These are phyloP conservation scores for Struthio camelus DNA, from an alignment of 2,113 vertebrate species.

Conservation along the genomic window DNA sequence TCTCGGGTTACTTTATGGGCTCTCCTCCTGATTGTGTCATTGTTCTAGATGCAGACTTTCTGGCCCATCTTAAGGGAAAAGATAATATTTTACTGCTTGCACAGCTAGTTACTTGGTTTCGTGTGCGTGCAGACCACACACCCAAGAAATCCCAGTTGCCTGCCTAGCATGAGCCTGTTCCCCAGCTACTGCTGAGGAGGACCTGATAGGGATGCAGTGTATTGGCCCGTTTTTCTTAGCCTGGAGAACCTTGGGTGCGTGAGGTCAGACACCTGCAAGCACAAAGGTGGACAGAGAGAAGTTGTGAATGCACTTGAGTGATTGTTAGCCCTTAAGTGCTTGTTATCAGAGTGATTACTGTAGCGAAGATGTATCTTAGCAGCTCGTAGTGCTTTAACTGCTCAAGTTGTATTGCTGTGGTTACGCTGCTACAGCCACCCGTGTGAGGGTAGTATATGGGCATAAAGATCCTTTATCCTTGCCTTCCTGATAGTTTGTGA, in stretches of 20 bases:
- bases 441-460: no score
- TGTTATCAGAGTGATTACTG: not conserved
- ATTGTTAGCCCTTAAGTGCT: fast-evolving
- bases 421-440: not conserved
- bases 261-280: not conserved
- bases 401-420: not conserved
- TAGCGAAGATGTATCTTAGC: not conserved
- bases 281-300: not conserved
- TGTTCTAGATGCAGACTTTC: not conserved
- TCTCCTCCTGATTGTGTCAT: not conserved
- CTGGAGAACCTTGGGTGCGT: not conserved
- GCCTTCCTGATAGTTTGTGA: not conserved
- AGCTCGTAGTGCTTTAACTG: not conserved
- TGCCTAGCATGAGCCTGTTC: not conserved
- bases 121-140: not conserved
- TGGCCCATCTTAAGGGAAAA: not conserved
- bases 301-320: not conserved
- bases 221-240: not conserved
- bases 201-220: fast-evolving
- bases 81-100: not conserved
- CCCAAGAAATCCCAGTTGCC: fast-evolving
- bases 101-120: fast-evolving
- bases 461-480: not conserved
- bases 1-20: no score
- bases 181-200: not conserved